phyloP scores from a whole-genome alignment of 2,888 invertebrate species.

The Mesorhabditis sp. region DNA sequence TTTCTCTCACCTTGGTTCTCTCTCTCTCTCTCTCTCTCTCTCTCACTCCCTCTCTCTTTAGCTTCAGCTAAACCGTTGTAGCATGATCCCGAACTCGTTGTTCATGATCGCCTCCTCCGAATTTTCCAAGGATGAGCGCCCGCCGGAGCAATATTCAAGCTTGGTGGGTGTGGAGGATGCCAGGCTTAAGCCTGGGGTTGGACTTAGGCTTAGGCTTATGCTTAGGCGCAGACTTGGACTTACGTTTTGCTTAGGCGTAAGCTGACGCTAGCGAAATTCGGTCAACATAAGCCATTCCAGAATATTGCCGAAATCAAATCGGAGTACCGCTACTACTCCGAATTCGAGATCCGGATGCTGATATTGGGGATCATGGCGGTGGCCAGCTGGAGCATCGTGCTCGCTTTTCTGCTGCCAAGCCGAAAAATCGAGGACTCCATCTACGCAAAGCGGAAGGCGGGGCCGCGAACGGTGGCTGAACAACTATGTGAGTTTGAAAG shows the following conservation, averaged over 20 bases:
- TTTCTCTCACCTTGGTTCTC: background rate
- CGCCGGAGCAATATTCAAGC: too few relatives aligned
- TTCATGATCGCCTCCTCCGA: background rate
- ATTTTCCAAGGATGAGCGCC: background rate
- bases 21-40: too few relatives aligned
- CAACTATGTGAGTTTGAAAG: constrained; percentile 1
- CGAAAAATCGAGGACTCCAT: background rate
- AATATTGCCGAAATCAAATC: too few relatives aligned
- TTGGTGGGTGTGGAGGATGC: too few relatives aligned
- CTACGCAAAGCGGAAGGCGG: background rate
- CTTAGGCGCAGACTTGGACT: too few relatives aligned
- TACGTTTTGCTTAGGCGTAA: too few relatives aligned
- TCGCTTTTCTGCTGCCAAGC: background rate
- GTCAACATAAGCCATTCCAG: too few relatives aligned
- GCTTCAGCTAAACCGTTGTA: background rate
- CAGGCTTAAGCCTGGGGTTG: too few relatives aligned
- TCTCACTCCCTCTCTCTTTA: background rate
- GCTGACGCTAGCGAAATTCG: too few relatives aligned
- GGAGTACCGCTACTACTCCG: background rate
- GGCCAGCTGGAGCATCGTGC: background rate
- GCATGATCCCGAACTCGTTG: background rate
- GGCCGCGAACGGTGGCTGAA: background rate
- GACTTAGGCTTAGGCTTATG: too few relatives aligned
- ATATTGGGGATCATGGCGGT: background rate
- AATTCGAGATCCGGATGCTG: constrained; percentile 4